Evolutionary conservation across 2,888 invertebrate species (phyloP), one percentile per base, ranked within the genome.

Genomic region (Drosophila atripex): DNA sequence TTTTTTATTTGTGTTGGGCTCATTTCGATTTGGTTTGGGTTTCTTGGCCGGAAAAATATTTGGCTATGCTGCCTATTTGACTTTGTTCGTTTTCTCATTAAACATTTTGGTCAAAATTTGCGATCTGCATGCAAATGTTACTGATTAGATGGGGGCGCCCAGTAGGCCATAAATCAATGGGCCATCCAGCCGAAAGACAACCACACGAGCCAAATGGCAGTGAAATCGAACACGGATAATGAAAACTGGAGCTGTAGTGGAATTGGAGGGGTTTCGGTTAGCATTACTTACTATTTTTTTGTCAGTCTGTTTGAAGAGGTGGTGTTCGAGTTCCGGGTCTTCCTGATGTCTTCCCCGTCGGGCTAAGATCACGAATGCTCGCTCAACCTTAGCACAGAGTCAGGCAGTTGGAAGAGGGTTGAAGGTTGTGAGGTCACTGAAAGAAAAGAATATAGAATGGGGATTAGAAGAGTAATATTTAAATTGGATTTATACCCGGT

Each of bases 51-150:
- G 70, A 82, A 80, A 35, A 82, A 82, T 80, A 85, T 75, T 82
- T 75, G 75, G 77, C 68, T 65, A 79, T 75, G 83, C 86, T 75
- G 59, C 65, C 82, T 85, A 28, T 74, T 35, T 47, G n/a, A 11
- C 25, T 39, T 25, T 39, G 57, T 28, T 63, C 16, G 50, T 28
- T 58, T 54, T 68, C 76, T 69, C 82, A 85, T 82, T 82, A 71
- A 77, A 82, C 71, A 82, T 85, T 85, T 82, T 79, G 77, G 83
- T 49, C 58, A 75, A 69, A 73, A 68, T 76, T 56, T 66, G 76
- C 74, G 83, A 63, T 60, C 61, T 79, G 82, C 82, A 82, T 82
- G 86, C 86, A 85, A 82, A 82, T 82, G 79, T 52, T 51, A 28
- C 72, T 79, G 78, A 82, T 82, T 85, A 79, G 66, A 41, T 63